A percentile compares a stretch with the other conserved stretches of the same genome.
These are phyloP conservation scores for Tricholaema leucomelas DNA, from an alignment of 2,113 vertebrate genomes.

Conservation along the genomic window DNA sequence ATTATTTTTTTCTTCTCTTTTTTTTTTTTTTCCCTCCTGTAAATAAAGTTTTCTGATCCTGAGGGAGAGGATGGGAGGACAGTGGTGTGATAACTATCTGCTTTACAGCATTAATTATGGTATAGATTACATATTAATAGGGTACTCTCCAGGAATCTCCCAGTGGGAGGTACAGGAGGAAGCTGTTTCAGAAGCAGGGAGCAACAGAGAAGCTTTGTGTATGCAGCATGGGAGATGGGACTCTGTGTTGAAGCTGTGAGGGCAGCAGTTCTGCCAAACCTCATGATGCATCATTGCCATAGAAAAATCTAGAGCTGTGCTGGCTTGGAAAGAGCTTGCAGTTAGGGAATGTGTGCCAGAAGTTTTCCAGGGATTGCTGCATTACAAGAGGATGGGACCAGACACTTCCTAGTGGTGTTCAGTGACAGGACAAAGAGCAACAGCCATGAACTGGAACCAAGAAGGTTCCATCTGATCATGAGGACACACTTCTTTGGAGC, in stretches of 20 bases:
- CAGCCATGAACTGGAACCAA: too few relatives aligned
- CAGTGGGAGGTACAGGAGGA: neutral
- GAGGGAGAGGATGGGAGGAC: neutral
- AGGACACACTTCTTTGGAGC: too few relatives aligned
- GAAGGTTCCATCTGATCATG: too few relatives aligned
- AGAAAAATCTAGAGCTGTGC: neutral
- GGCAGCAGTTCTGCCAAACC: neutral
- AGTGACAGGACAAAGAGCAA: too few relatives aligned
- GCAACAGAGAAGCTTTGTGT: accelerated
- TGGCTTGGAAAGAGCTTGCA: neutral
- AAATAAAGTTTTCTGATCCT: neutral
- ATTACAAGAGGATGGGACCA: too few relatives aligned
- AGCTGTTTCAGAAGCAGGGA: neutral
- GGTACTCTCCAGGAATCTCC: neutral
- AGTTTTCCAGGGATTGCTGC: slow-evolving; percentile 30
- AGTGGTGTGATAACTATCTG: neutral
- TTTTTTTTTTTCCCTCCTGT: neutral
- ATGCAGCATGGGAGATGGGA: neutral
- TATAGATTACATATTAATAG: slow-evolving; percentile 25
- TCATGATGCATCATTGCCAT: neutral
- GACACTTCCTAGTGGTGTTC: too few relatives aligned
- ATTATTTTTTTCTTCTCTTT: accelerated
- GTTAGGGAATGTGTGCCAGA: slow-evolving; percentile 23
- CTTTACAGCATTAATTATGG: slow-evolving; percentile 6
- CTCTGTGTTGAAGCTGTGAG: neutral